Evolutionary conservation across 2,888 invertebrate genomes (phyloP).

Genomic region (Pimpla rufipes): DNA sequence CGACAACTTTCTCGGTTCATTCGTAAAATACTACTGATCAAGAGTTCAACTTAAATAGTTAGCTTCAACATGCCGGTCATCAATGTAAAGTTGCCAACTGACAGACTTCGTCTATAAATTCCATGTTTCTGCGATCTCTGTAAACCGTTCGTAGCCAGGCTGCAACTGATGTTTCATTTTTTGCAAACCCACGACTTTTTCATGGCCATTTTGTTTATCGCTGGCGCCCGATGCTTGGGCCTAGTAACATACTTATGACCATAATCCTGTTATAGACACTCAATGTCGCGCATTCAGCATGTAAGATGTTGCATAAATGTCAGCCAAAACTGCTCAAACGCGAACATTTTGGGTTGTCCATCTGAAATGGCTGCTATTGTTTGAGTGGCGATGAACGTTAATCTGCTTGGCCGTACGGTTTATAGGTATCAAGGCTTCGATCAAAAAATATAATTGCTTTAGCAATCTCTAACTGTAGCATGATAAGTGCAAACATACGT

Average conservation of each 20-base stretch:
- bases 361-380: not conserved
- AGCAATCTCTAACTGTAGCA: no score
- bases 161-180: conserved; percentile 55
- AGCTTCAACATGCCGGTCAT: not conserved
- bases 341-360: not conserved
- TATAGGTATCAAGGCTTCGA: not conserved
- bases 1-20: no score
- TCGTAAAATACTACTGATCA: no score
- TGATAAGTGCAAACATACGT: not conserved
- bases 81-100: not conserved
- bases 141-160: conserved; percentile 58
- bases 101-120: not conserved
- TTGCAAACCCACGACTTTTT: not conserved
- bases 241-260: not conserved
- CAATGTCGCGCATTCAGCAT: not conserved
- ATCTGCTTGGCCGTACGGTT: not conserved
- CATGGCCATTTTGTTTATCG: not conserved
- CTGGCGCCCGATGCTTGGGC: not conserved
- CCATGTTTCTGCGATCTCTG: not conserved
- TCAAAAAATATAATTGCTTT: not conserved
- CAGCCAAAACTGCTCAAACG: not conserved
- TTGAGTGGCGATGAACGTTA: not conserved
- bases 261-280: not conserved
- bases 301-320: conserved; percentile 2
- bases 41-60: no score